phyloP scores from a whole-genome alignment of 2,113 vertebrate genomes.

The Aegotheles bennettii region DNA sequence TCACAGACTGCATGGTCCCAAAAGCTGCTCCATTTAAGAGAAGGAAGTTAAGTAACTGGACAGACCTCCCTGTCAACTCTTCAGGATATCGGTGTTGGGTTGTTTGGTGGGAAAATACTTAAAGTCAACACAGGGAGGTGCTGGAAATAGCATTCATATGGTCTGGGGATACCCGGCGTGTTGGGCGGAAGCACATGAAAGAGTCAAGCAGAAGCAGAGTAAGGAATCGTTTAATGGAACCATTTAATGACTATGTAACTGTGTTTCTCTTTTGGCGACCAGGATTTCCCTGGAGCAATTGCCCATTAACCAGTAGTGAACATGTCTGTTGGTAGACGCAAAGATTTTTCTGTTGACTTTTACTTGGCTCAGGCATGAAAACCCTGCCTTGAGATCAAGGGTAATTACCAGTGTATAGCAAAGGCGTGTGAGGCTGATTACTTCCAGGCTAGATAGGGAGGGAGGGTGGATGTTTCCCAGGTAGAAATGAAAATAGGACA shows the following conservation, averaged over 20 bases:
- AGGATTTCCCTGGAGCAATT: background rate
- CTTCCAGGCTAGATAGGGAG: background rate
- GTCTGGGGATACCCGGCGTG: background rate
- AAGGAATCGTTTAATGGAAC: background rate
- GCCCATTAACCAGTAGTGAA: background rate
- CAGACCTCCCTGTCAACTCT: background rate
- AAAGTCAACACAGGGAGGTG: background rate
- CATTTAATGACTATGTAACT: background rate
- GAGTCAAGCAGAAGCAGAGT: background rate
- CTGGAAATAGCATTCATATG: conserved; percentile 17
- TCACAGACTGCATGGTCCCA: background rate
- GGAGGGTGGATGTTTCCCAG: background rate
- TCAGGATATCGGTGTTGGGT: background rate
- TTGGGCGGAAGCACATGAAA: background rate
- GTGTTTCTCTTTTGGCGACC: background rate
- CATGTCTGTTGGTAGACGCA: background rate
- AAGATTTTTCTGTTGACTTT: background rate
- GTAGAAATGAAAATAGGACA: background rate
- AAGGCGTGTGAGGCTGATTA: conserved; percentile 18
- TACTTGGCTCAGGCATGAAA: background rate
- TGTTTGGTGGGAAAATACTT: conserved; percentile 30
- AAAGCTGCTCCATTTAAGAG: background rate
- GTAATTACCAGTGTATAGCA: background rate
- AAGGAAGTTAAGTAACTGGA: background rate
- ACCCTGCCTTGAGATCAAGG: background rate